Percentiles rank a stretch among this genome's conserved stretches.
phyloP scores from a whole-genome alignment of 2,797 vertebrate genomes.

The Enteromius paludinosus region DNA sequence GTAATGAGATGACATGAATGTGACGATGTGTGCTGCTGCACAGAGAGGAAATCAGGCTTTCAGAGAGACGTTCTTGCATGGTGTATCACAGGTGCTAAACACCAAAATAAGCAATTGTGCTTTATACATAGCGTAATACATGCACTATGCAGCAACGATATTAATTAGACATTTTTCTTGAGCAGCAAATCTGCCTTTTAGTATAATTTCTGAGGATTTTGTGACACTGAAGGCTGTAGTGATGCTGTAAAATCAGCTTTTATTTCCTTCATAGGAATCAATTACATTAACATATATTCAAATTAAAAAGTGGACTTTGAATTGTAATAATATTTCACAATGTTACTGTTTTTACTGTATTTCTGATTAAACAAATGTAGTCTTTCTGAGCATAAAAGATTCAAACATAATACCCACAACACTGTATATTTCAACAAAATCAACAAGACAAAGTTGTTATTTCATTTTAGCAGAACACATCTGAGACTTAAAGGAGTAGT shows the following conservation, averaged over 20 bases:
- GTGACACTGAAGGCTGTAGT: not conserved
- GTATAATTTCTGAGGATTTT: not conserved
- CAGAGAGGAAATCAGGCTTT: slow-evolving; percentile 44
- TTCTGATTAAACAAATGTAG: not conserved
- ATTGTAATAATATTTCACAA: not conserved
- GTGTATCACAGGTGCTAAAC: not conserved
- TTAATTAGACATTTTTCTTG: not conserved
- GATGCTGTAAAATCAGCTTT: not conserved
- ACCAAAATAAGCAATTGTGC: not conserved
- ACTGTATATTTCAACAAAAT: no score
- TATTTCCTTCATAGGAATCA: not conserved
- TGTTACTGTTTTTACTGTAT: not conserved
- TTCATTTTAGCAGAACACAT: not conserved
- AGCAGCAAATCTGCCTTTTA: not conserved
- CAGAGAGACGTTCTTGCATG: not conserved
- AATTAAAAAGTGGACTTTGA: not conserved
- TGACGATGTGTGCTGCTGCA: slow-evolving; percentile 16
- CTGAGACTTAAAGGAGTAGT: not conserved
- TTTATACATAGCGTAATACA: not conserved
- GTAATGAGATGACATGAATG: slow-evolving; percentile 54
- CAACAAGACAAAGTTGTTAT: no score
- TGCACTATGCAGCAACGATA: not conserved
- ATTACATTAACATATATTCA: not conserved
- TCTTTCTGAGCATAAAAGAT: not conserved
- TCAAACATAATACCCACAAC: not conserved